phyloP scores from a whole-genome alignment of 2,888 invertebrate species.

The Agrotis ipsilon region DNA sequence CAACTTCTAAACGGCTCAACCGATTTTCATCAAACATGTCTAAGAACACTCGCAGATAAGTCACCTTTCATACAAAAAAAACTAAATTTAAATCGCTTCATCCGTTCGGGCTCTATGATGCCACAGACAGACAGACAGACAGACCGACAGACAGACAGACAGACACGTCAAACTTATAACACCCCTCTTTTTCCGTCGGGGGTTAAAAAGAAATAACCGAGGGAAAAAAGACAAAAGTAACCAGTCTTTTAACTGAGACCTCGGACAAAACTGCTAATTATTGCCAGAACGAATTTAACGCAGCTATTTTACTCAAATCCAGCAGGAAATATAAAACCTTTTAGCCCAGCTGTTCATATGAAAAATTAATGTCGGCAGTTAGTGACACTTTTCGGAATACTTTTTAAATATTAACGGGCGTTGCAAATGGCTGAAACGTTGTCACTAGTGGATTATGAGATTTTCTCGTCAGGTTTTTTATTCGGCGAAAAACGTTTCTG shows the following conservation, averaged over 20 bases:
- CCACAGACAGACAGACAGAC: too few species aligned
- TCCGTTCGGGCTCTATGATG: too few species aligned
- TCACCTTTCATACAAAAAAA: too few species aligned
- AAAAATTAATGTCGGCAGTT: conserved; percentile 57
- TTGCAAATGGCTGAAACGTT: conserved; percentile 36
- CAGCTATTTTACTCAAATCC: conserved; percentile 15
- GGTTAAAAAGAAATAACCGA: too few species aligned
- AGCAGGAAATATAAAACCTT: conserved; percentile 52
- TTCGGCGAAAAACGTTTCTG: conserved; percentile 12
- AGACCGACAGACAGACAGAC: too few species aligned
- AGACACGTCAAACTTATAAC: too few species aligned
- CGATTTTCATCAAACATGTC: too few species aligned
- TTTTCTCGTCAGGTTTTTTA: conserved; percentile 17
- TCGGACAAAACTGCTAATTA: conserved; percentile 9
- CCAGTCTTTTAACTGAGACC: background rate
- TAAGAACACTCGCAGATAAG: too few species aligned
- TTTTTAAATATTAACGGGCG: conserved; percentile 56
- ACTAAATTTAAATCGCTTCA: too few species aligned
- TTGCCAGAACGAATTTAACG: conserved; percentile 12
- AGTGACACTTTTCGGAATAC: conserved; percentile 49
- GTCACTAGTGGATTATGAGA: conserved; percentile 35
- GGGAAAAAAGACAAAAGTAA: background rate
- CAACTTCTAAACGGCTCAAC: too few species aligned
- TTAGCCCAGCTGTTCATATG: conserved; percentile 49
- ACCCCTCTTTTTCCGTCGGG: too few species aligned